phyloP scores from a whole-genome alignment of 2,888 invertebrate genomes.

The Drosophila leonis region DNA sequence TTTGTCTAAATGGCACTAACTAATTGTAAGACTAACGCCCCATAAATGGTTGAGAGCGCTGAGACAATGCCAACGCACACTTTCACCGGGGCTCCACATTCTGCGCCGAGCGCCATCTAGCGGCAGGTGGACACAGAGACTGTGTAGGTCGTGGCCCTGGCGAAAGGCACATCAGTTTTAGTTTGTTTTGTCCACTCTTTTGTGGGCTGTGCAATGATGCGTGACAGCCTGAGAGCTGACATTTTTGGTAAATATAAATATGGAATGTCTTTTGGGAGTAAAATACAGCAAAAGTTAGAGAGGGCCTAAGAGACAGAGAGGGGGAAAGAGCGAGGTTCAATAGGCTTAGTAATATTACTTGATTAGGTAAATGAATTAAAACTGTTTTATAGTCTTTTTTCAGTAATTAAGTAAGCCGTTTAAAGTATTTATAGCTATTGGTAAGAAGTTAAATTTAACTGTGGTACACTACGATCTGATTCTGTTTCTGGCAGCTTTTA shows the following conservation, averaged over 20 bases:
- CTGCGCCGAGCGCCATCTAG: constrained; percentile 17
- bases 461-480: neutral
- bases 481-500: neutral
- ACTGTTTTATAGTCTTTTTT: neutral
- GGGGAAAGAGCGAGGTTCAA: neutral
- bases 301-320: neutral
- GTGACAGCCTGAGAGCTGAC: constrained; percentile 32
- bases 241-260: constrained; percentile 6
- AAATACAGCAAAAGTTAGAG: neutral
- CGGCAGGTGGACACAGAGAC: constrained; percentile 40
- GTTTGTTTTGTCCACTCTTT: neutral
- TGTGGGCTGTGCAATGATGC: constrained; percentile 31
- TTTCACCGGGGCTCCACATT: constrained; percentile 57
- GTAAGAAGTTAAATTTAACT: neutral
- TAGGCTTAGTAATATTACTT: neutral
- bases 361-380: neutral
- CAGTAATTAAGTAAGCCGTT: neutral
- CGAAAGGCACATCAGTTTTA: constrained; percentile 30
- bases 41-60: constrained; percentile 60
- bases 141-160: constrained; percentile 39
- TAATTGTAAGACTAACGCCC: constrained; percentile 79
- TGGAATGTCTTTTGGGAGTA: constrained; percentile 8
- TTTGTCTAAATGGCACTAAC: constrained; percentile 80
- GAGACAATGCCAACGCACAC: constrained; percentile 60
- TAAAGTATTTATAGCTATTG: neutral